phyloP scores from a whole-genome alignment of 2,113 vertebrate genomes.

The Setophaga coronata region DNA sequence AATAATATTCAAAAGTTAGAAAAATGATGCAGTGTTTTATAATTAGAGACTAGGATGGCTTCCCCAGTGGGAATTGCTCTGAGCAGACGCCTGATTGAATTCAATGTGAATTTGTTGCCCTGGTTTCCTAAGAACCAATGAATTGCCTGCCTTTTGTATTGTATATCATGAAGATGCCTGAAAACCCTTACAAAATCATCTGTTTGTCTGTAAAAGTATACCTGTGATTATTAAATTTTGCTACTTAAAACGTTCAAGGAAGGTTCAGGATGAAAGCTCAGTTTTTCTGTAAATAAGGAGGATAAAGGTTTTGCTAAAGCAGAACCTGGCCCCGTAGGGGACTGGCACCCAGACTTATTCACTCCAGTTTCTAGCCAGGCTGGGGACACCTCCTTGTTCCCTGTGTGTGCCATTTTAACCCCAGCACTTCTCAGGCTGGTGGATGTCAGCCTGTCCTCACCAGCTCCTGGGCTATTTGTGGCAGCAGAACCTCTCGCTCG shows the following conservation, averaged over 20 bases:
- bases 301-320: not conserved
- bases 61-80: not conserved
- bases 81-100: not conserved
- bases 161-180: not conserved
- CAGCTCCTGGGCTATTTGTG: not conserved
- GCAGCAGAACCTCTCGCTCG: not conserved
- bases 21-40: not conserved
- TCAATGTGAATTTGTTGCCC: not conserved
- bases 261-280: not conserved
- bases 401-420: not conserved
- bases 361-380: not conserved
- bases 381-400: not conserved
- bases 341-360: rapidly evolving
- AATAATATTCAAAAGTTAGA: not conserved
- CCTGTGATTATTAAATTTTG: not conserved
- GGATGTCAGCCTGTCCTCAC: not conserved
- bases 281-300: not conserved
- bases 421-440: not conserved
- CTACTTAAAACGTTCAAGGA: not conserved
- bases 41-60: not conserved
- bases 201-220: not conserved
- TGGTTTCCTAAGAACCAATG: not conserved
- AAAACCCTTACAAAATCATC: not conserved
- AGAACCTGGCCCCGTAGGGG: not conserved
- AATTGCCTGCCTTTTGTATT: not conserved